Percentiles rank a stretch among this genome's conserved stretches.
phyloP scores from a whole-genome alignment of 2,888 invertebrate genomes.

The Thera obeliscata region DNA sequence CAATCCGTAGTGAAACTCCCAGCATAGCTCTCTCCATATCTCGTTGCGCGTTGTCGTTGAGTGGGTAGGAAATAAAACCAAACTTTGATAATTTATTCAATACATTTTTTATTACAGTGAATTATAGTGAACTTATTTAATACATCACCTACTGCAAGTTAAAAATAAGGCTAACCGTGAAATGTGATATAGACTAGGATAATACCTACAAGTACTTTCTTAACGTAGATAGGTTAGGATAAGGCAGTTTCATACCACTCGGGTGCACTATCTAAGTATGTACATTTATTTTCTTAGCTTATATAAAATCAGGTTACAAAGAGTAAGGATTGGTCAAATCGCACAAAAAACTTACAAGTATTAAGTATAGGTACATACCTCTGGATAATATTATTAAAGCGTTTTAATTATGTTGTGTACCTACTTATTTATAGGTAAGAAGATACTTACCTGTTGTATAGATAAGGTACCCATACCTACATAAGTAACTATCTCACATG shows the following conservation, averaged over 20 bases:
- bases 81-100: slow-evolving; percentile 1
- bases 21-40: no score
- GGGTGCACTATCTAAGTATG: slow-evolving; percentile 68
- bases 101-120: slow-evolving; percentile 54
- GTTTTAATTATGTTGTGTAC: slow-evolving; percentile 47
- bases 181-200: slow-evolving; percentile 55
- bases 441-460: no score
- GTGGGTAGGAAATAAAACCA: background rate
- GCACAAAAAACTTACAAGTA: slow-evolving; percentile 51
- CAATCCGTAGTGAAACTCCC: no score
- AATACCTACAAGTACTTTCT: slow-evolving; percentile 9
- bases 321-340: slow-evolving; percentile 73
- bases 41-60: no score
- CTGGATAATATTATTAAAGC: slow-evolving; percentile 59
- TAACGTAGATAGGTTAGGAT: slow-evolving; percentile 52
- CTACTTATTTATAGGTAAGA: background rate
- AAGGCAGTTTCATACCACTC: slow-evolving; percentile 80
- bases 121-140: slow-evolving; percentile 55
- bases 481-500: background rate
- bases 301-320: slow-evolving; percentile 48
- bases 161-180: slow-evolving; percentile 83
- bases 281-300: slow-evolving; percentile 56
- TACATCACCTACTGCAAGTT: slow-evolving; percentile 62
- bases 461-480: no score
- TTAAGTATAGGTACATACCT: no score